Conservation (phyloP, 2,797 vertebrate species). For the Microhierax caerulescens region DNA sequence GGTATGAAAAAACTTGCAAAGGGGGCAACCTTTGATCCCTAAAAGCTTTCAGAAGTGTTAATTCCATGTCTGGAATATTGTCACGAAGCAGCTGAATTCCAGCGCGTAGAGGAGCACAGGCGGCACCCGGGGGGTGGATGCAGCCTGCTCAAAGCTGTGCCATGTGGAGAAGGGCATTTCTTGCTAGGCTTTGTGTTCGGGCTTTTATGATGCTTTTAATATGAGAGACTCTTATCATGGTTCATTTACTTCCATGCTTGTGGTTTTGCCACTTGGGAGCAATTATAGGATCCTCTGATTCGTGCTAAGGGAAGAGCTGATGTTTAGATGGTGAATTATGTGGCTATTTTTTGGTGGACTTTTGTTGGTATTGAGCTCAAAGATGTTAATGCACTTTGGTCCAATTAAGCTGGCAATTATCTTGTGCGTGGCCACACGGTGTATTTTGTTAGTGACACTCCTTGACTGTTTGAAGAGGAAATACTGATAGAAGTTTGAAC, state of each 20-base stretch:
- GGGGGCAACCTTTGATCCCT: conserved; percentile 57
- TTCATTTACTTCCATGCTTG: conserved; percentile 43
- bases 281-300: background rate
- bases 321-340: background rate
- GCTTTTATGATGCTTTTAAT: conserved; percentile 34
- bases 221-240: conserved; percentile 48
- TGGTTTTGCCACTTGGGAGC: conserved; percentile 58
- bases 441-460: background rate
- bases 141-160: background rate
- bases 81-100: conserved; percentile 28
- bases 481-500: background rate
- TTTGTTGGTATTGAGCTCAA: background rate
- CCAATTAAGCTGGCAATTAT: background rate
- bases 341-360: conserved; percentile 7
- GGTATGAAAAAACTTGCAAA: background rate
- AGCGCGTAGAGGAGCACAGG: background rate
- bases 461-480: background rate
- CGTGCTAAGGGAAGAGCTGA: background rate
- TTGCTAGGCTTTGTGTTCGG: conserved; percentile 29
- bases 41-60: conserved; percentile 45
- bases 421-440: background rate
- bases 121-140: background rate
- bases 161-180: conserved; percentile 17
- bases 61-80: conserved; percentile 45
- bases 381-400: background rate